A percentile compares a stretch with the other conserved stretches of the same genome.
phyloP scores from a whole-genome alignment of 2,113 vertebrate species.

The Nycticorax nycticorax region DNA sequence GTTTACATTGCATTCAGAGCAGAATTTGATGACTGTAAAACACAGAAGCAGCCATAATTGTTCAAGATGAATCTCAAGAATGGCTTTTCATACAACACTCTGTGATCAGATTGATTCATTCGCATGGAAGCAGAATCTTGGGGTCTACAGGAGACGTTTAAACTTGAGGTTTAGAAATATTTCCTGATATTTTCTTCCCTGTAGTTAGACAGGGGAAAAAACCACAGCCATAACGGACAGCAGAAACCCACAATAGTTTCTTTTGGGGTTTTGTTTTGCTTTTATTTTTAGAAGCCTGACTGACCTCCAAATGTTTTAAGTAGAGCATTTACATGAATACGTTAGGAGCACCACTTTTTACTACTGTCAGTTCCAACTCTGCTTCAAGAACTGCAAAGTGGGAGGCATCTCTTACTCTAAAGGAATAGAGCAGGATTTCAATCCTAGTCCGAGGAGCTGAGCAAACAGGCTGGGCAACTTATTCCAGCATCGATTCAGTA shows the following conservation, averaged over 20 bases:
- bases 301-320: background rate
- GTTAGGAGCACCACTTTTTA: background rate
- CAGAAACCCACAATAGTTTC: background rate
- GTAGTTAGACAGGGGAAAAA: background rate
- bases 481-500: background rate
- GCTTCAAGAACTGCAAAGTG: constrained; percentile 22
- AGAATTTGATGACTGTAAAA: background rate
- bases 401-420: background rate
- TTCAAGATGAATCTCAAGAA: background rate
- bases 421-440: constrained; percentile 45
- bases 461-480: constrained; percentile 19
- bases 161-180: background rate
- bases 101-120: background rate
- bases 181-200: background rate
- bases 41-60: background rate
- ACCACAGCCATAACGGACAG: background rate
- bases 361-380: background rate
- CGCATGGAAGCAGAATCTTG: background rate
- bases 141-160: background rate
- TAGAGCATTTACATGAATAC: constrained; percentile 1
- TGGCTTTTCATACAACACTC: background rate
- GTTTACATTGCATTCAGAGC: background rate
- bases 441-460: background rate
- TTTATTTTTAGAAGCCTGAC: constrained; percentile 30
- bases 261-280: background rate